Evolutionary conservation across 2,797 vertebrate genomes (phyloP).

Genomic region (Danio choprae): DNA sequence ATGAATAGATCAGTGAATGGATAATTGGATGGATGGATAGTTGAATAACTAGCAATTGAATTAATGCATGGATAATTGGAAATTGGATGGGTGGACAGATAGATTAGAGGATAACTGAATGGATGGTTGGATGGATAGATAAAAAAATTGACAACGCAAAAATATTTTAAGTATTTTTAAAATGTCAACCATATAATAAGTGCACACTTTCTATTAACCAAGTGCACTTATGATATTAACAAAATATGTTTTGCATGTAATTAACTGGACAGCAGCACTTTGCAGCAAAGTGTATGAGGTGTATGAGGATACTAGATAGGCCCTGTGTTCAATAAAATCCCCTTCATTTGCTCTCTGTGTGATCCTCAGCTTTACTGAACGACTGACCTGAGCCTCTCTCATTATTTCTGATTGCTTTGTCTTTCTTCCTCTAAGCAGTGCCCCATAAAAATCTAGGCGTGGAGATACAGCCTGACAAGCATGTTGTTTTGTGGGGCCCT

Average conservation of each 20-base stretch:
- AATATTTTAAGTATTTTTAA: too few relatives aligned
- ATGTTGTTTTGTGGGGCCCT: slow-evolving; percentile 39
- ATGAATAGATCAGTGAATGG: too few relatives aligned
- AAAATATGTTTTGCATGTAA: slow-evolving; percentile 1
- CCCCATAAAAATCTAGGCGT: slow-evolving; percentile 14
- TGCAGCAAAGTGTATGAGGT: not conserved
- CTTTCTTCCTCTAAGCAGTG: slow-evolving; percentile 27
- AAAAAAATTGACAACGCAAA: too few relatives aligned
- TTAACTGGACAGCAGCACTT: not conserved
- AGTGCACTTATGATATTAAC: slow-evolving; percentile 16
- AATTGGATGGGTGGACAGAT: too few relatives aligned
- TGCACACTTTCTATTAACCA: too few relatives aligned
- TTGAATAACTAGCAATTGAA: too few relatives aligned
- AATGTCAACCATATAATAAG: too few relatives aligned
- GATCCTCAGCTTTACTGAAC: slow-evolving; percentile 31
- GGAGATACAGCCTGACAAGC: slow-evolving; percentile 23
- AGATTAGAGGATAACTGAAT: too few relatives aligned
- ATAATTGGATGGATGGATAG: too few relatives aligned
- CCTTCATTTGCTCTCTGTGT: slow-evolving; percentile 14
- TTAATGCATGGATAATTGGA: too few relatives aligned
- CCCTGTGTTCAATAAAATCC: not conserved
- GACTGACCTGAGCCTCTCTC: slow-evolving; percentile 28
- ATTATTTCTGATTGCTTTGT: slow-evolving; percentile 46
- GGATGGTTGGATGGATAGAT: too few relatives aligned
- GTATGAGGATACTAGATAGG: not conserved